Evolutionary conservation across 2,888 invertebrate species (phyloP), one percentile per base, ranked within the genome.

Genomic region (Ernsta delagoae): DNA sequence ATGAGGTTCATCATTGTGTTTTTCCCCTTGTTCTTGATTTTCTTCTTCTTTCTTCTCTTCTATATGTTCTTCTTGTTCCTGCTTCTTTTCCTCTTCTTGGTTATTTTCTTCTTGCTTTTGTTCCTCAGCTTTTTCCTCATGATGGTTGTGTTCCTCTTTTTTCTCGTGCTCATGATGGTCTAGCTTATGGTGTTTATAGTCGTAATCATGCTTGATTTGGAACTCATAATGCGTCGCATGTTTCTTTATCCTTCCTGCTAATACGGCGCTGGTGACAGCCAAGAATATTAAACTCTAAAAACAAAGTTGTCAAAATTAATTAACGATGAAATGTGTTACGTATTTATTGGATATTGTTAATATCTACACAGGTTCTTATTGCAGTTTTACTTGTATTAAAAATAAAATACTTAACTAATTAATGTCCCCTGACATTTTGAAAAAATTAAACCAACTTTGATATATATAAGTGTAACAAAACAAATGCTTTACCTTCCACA

Each of bases 1-100:
- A 31, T 86, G 72, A 48, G 77, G 70, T 70, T 86, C 82, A 9
- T 83, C 84, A 53, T 53, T 24, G 16, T 16, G 16, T 9, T 53
- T 8, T 61, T 86, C 80, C 70, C 83, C 81, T 53, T 78, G 76
- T 48, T 57, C 12, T 34, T 48, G 56, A 6, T 11, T 41, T 11
- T 56, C 43, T 36, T 61, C 67, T 5, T 45, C 31, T 11, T 56
- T 36, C 53, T 61, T 53, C 9, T 45, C 54, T 36, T 62, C 45
- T 39, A 41, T 31, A 7, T 8, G 50, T 8, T 54, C 39, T 48
- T 56, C 54, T 34, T 36, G 31, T 4, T 61, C n/a, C 6, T 59
- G 50, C n/a, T 39, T 59, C 31, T 48, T 5, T 39, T 53, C 50
- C 36, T 9, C 57, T 12, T 65, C 36, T 45, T 59, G 65, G 4